Evolutionary conservation across 2,797 vertebrate species (phyloP).

Genomic region (Cyclopterus lumpus): DNA sequence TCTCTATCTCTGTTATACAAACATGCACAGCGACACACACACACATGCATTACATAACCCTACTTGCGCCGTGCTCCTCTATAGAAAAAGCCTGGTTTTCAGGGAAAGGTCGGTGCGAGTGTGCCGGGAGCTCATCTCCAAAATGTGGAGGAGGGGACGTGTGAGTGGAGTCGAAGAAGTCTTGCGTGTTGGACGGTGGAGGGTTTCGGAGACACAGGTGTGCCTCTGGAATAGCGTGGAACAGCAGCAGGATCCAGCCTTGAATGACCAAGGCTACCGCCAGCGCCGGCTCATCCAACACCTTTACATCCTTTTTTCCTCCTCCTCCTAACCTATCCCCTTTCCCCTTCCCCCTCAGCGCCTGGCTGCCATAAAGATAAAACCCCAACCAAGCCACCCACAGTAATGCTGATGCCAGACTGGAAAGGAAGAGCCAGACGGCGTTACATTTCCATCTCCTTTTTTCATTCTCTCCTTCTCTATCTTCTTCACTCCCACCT

Average conservation of each 20-base stretch:
- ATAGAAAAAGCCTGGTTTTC: conserved; percentile 96
- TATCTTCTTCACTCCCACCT: conserved; percentile 70
- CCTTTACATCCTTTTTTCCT: conserved; percentile 67
- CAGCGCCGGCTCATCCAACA: conserved; percentile 92
- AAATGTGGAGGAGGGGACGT: conserved; percentile 83
- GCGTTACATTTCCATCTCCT: conserved; percentile 93
- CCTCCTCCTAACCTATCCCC: conserved; percentile 51
- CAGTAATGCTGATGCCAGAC: conserved; percentile 89
- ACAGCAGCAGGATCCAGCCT: conserved; percentile 95
- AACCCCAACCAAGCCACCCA: conserved; percentile 97
- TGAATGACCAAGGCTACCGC: conserved; percentile 93
- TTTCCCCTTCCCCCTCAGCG: conserved; percentile 72
- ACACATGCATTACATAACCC: conserved; percentile 43
- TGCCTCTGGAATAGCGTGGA: conserved; percentile 95
- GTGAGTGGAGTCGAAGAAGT: conserved; percentile 93
- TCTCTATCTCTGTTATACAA: background rate
- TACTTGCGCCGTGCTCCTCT: conserved; percentile 96
- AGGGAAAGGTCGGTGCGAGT: conserved; percentile 87
- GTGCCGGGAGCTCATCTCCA: conserved; percentile 91
- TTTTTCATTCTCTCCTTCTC: conserved; percentile 73
- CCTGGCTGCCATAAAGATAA: conserved; percentile 92
- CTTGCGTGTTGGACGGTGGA: conserved; percentile 85
- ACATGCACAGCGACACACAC: conserved; percentile 8
- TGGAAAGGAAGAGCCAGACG: conserved; percentile 91
- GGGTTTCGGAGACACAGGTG: conserved; percentile 90